Evolutionary conservation across 2,113 vertebrate species (phyloP).

Genomic region (Corydoras maculifer): DNA sequence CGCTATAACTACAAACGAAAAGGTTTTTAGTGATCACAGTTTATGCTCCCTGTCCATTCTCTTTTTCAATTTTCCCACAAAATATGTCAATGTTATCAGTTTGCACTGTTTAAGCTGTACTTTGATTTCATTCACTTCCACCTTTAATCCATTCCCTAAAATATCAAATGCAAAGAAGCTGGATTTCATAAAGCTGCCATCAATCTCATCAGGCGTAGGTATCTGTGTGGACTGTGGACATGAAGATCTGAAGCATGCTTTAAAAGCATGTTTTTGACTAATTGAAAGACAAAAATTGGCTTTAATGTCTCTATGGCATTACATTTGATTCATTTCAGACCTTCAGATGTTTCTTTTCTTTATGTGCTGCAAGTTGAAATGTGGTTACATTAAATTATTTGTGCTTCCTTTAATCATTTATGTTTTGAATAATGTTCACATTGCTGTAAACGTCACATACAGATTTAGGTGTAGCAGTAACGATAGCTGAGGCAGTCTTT

Average conservation of each 20-base stretch:
- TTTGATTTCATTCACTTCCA: constrained; percentile 31
- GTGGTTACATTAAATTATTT: too few species aligned
- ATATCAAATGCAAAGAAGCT: constrained; percentile 34
- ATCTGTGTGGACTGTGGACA: neutral
- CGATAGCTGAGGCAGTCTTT: constrained; percentile 12
- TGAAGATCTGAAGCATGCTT: constrained; percentile 24
- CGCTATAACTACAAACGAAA: constrained; percentile 58
- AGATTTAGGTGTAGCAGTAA: neutral
- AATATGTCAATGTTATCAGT: constrained; percentile 28
- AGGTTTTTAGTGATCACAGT: constrained; percentile 42
- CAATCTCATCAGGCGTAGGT: constrained; percentile 6
- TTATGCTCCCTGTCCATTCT: constrained; percentile 20
- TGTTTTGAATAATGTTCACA: neutral
- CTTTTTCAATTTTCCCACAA: too few species aligned
- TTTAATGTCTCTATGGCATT: too few species aligned
- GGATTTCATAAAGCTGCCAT: constrained; percentile 21
- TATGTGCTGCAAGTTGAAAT: too few species aligned
- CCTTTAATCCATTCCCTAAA: constrained; percentile 31
- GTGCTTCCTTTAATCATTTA: too few species aligned
- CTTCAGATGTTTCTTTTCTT: too few species aligned
- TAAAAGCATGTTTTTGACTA: constrained; percentile 33
- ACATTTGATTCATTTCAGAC: too few species aligned
- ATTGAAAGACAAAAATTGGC: constrained; percentile 33
- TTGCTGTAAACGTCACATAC: constrained; percentile 19
- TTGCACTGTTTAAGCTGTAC: constrained; percentile 25